Conservation (phyloP, 2,113 vertebrate species). For the Corythornis cristatus region DNA sequence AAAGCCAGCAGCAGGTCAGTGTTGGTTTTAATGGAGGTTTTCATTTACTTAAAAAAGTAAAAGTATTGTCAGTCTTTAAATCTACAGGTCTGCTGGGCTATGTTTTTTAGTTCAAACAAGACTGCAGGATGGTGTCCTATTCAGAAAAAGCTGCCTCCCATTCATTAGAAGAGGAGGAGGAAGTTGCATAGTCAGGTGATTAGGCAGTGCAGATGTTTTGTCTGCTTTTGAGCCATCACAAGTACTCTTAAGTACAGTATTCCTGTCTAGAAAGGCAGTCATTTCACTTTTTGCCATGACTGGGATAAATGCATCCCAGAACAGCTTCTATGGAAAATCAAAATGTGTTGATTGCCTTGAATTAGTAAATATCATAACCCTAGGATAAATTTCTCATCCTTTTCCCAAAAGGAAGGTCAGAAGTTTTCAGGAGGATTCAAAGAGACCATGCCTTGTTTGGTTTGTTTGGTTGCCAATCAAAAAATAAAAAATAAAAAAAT, state of each 20-base stretch:
- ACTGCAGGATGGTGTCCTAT: background rate
- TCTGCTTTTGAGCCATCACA: background rate
- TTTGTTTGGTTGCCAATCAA: background rate
- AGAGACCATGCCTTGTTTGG: background rate
- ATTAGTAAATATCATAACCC: background rate
- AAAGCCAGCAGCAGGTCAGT: background rate
- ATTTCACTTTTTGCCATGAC: background rate
- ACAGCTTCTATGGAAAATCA: background rate
- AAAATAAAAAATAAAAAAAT: background rate
- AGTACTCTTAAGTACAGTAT: background rate
- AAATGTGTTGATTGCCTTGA: background rate
- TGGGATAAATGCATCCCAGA: background rate
- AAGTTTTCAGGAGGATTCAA: background rate
- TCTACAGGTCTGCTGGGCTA: too few relatives aligned
- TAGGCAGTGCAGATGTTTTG: background rate
- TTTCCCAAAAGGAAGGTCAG: background rate
- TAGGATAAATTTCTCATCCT: background rate
- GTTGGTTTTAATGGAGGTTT: background rate
- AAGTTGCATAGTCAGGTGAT: background rate
- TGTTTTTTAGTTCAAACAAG: background rate
- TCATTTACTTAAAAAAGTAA: background rate
- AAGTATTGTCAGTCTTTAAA: background rate
- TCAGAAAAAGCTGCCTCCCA: background rate
- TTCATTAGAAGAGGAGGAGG: background rate
- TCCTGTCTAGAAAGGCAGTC: background rate